Percentiles rank a stretch among this genome's conserved stretches.
Evolutionary conservation across 2,797 vertebrate species (phyloP).

Genomic region (Cichlasoma orientale): DNA sequence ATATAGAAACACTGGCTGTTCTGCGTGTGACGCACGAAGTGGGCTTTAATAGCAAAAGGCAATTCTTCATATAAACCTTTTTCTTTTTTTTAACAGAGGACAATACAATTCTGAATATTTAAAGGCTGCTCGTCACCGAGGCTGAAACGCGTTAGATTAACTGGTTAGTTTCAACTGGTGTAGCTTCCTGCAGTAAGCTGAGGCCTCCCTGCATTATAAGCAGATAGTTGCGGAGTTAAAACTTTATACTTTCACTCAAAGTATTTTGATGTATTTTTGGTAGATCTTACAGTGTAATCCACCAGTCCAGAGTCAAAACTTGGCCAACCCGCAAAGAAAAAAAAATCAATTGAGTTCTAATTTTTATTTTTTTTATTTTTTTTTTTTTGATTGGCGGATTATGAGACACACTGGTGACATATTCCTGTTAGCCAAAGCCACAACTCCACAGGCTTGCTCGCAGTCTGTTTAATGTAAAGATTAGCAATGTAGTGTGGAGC

Average conservation of each 20-base stretch:
- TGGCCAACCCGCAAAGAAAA: background rate
- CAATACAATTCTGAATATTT: background rate
- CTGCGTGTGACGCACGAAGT: background rate
- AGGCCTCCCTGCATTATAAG: constrained; percentile 22
- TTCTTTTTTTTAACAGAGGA: background rate
- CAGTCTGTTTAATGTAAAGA: background rate
- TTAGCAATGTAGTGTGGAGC: background rate
- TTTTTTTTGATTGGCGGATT: background rate
- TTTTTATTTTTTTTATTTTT: background rate
- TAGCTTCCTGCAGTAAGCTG: background rate
- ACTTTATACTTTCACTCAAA: background rate
- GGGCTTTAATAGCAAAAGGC: background rate
- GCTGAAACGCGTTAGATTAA: background rate
- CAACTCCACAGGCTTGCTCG: background rate
- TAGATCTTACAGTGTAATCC: background rate
- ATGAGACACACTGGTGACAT: background rate
- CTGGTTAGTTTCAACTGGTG: background rate
- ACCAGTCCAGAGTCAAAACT: constrained; percentile 24
- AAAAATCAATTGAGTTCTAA: background rate
- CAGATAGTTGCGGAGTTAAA: background rate
- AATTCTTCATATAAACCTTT: background rate
- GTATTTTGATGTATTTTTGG: background rate
- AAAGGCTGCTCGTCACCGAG: background rate
- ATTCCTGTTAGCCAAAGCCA: background rate
- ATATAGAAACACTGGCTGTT: background rate